phyloP scores from a whole-genome alignment of 1,140 invertebrate genomes.

The Bombus ignitus region DNA sequence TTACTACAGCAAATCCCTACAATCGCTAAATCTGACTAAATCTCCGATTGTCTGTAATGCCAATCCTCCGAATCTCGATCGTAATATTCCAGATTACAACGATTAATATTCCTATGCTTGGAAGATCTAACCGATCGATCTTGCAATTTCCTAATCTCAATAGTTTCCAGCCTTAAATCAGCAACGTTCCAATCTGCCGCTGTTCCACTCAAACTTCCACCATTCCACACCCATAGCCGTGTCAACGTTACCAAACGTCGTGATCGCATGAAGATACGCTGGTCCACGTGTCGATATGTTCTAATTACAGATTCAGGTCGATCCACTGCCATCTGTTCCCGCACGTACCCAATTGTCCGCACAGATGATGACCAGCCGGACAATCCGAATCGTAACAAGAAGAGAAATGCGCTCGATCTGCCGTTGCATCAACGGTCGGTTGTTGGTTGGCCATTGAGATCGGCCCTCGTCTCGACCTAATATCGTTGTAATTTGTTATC shows the following conservation, averaged over 20 bases:
- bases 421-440: neutral
- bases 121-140: neutral
- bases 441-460: neutral
- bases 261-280: neutral
- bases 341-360: constrained; percentile 90
- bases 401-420: neutral
- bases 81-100: neutral
- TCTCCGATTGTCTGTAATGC: no score
- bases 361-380: constrained; percentile 76
- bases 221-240: no score
- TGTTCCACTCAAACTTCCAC: no score
- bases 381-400: neutral
- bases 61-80: neutral
- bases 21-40: neutral
- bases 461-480: no score
- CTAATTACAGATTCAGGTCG: constrained; percentile 91
- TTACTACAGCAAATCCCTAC: no score
- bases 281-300: constrained; percentile 48
- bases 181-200: neutral
- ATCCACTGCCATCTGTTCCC: constrained; percentile 94
- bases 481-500: neutral
- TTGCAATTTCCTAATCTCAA: neutral
- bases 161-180: neutral
- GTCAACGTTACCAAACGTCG: no score
- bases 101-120: neutral